Evolutionary conservation across 1,140 invertebrate genomes (phyloP).

Genomic region (Bradynema listronoti): DNA sequence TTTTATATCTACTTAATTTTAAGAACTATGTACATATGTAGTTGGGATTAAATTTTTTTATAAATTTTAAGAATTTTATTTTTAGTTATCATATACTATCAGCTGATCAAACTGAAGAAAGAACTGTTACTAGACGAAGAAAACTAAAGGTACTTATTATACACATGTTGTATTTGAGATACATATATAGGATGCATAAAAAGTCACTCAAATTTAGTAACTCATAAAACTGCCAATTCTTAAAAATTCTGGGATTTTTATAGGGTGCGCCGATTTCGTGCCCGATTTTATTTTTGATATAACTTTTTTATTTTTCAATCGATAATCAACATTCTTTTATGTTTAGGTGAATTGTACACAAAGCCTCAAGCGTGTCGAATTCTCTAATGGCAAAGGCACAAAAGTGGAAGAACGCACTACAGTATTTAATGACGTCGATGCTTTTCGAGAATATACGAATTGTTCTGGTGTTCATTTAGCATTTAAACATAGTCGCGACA

Average conservation of each 20-base stretch:
- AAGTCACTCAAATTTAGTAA: too few relatives aligned
- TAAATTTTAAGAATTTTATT: background rate
- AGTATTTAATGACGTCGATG: conserved; percentile 1
- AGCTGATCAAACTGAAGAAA: conserved; percentile 41
- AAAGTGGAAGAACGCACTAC: conserved; percentile 42
- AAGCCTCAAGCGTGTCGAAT: conserved; percentile 36
- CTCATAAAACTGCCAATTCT: too few relatives aligned
- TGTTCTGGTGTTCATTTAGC: too few relatives aligned
- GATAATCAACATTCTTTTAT: too few relatives aligned
- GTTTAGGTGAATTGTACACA: conserved; percentile 43
- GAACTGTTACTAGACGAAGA: conserved; percentile 34
- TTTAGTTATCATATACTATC: conserved; percentile 39
- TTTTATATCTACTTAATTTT: too few relatives aligned
- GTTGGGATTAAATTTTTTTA: too few relatives aligned
- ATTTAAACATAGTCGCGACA: too few relatives aligned
- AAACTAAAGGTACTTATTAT: conserved; percentile 38
- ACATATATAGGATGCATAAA: too few relatives aligned
- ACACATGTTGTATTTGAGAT: too few relatives aligned
- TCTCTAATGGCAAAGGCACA: conserved; percentile 38
- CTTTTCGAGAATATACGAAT: background rate
- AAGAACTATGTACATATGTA: too few relatives aligned
- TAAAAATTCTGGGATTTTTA: too few relatives aligned
- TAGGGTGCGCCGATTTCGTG: background rate
- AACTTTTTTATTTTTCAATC: too few relatives aligned
- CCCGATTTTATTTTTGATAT: conserved; percentile 1